Evolutionary conservation across 2,113 vertebrate genomes (phyloP).

Genomic region (Chionodraco myersi): DNA sequence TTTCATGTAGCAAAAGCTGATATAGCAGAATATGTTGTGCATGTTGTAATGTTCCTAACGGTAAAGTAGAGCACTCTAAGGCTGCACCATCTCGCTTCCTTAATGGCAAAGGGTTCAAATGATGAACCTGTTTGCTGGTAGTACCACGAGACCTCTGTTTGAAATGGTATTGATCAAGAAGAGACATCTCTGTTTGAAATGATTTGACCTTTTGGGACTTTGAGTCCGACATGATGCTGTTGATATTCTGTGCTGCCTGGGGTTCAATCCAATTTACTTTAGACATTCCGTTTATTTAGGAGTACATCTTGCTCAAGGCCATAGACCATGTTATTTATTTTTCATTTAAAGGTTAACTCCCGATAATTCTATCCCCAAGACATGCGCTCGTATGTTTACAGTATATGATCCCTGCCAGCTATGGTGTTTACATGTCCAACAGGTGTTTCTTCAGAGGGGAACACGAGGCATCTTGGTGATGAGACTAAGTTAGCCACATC

Average conservation of each 20-base stretch:
- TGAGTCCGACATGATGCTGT: slow-evolving; percentile 32
- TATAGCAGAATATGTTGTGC: not conserved
- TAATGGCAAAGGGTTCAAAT: slow-evolving; percentile 3
- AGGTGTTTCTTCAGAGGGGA: not conserved
- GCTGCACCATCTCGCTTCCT: not conserved
- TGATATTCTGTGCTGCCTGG: slow-evolving; percentile 48
- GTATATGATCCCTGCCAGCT: too few species aligned
- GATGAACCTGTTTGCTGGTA: slow-evolving; percentile 13
- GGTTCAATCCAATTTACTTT: slow-evolving; percentile 61
- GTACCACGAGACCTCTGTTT: slow-evolving; percentile 21
- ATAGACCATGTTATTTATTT: slow-evolving; percentile 30
- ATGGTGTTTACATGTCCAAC: too few species aligned
- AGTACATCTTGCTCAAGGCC: slow-evolving; percentile 39
- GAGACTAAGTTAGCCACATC: not conserved
- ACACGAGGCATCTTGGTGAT: not conserved
- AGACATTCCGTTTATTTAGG: slow-evolving; percentile 23
- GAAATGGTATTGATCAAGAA: slow-evolving; percentile 56
- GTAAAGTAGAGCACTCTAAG: not conserved
- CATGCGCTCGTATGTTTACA: too few species aligned
- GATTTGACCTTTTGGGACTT: slow-evolving; percentile 43
- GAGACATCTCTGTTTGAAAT: slow-evolving; percentile 42
- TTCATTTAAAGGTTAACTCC: slow-evolving; percentile 3
- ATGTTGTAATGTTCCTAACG: not conserved
- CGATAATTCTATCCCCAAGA: not conserved
- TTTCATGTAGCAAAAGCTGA: not conserved